Percentiles rank a stretch among this genome's conserved stretches.
Evolutionary conservation across 92 coral and sea anemone genomes (phyloP).

Genomic region (Umimayanthus chanpuru): DNA sequence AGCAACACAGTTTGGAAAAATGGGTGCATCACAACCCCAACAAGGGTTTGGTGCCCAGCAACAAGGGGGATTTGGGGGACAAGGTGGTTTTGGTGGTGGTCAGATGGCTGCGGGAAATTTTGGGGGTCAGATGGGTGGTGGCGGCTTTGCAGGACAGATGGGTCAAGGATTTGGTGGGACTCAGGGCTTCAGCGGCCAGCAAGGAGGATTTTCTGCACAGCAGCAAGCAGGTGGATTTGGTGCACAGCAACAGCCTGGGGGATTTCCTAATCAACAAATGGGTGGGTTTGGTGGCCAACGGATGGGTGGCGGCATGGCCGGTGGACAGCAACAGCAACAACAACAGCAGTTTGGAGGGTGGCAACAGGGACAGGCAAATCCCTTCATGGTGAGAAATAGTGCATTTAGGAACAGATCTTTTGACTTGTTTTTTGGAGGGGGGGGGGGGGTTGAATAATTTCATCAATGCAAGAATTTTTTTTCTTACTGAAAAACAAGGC

Average conservation of each 20-base stretch:
- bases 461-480: too few species aligned
- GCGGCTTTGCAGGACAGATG: slow-evolving; percentile 47
- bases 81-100: slow-evolving; percentile 58
- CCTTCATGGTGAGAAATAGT: slow-evolving; percentile 80
- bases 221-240: slow-evolving; percentile 50
- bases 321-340: slow-evolving; percentile 84
- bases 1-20: slow-evolving; percentile 92
- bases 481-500: too few species aligned
- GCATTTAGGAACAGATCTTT: too few species aligned
- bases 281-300: slow-evolving; percentile 72
- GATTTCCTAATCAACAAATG: slow-evolving; percentile 68
- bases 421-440: too few species aligned
- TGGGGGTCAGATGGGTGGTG: slow-evolving; percentile 69
- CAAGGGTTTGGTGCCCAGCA: slow-evolving; percentile 49
- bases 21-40: slow-evolving; percentile 70
- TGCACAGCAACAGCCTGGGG: slow-evolving; percentile 58
- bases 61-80: slow-evolving; percentile 69
- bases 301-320: slow-evolving; percentile 59
- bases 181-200: slow-evolving; percentile 36
- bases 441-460: too few species aligned
- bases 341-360: slow-evolving; percentile 90
- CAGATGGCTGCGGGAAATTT: slow-evolving; percentile 58
- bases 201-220: slow-evolving; percentile 18
- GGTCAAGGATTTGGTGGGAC: slow-evolving; percentile 55
- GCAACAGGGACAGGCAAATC: slow-evolving; percentile 95